Percentiles rank a stretch among this genome's conserved stretches.
Conservation (phyloP, 2,113 vertebrate species). For the Gobiocypris rarus region DNA sequence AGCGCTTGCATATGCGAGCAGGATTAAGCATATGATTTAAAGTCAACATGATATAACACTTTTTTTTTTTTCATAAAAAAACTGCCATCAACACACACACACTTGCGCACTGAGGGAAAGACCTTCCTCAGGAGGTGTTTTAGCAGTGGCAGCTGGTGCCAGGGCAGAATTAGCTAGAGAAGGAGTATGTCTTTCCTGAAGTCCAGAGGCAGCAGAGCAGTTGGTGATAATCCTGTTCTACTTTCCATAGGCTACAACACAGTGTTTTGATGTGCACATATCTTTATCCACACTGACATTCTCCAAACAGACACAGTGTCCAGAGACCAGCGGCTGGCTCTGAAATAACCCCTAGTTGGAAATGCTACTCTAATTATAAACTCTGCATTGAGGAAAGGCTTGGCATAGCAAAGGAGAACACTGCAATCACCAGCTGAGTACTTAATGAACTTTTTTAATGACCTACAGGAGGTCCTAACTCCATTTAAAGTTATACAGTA, state of each 20-base stretch:
- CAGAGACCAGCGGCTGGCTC: constrained; percentile 33
- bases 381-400: not conserved
- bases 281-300: constrained; percentile 48
- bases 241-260: constrained; percentile 50
- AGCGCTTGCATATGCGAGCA: not conserved
- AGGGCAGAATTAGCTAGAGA: constrained; percentile 44
- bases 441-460: constrained; percentile 29
- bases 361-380: constrained; percentile 44
- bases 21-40: not conserved
- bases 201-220: constrained; percentile 35
- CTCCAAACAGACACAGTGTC: constrained; percentile 36
- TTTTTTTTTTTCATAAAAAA: not conserved
- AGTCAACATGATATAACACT: not conserved
- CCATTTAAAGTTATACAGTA: not conserved
- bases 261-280: constrained; percentile 47
- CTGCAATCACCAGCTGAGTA: constrained; percentile 1
- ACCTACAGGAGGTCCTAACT: constrained; percentile 21
- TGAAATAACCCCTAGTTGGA: constrained; percentile 33
- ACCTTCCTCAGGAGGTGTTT: constrained; percentile 47
- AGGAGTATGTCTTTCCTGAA: constrained; percentile 31
- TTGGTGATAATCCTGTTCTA: constrained; percentile 34
- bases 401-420: not conserved
- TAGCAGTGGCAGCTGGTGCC: constrained; percentile 54
- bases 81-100: constrained; percentile 19
- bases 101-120: not conserved